These are phyloP conservation scores for Agrypnus murinus DNA, from an alignment of 2,888 invertebrate genomes.

Conservation along the genomic window DNA sequence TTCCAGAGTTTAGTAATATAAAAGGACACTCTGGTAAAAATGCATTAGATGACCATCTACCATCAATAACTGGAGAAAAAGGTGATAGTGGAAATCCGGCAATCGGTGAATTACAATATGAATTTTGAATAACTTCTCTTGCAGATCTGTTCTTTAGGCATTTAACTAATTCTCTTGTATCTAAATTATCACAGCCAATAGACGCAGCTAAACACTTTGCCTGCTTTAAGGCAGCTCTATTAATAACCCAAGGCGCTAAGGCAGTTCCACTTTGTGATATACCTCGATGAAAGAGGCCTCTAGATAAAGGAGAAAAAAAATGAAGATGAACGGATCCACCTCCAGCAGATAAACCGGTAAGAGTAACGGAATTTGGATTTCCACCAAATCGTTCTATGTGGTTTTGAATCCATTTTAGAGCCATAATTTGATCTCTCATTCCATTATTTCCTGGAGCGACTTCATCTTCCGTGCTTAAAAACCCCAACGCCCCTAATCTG, in stretches of 20 bases:
- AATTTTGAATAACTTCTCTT: conserved; percentile 72
- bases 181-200: conserved; percentile 77
- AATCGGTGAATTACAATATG: conserved; percentile 70
- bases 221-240: conserved; percentile 74
- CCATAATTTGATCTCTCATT: conserved; percentile 79
- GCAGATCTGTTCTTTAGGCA: conserved; percentile 77
- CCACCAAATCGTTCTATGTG: conserved; percentile 74
- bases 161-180: conserved; percentile 73
- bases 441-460: neutral
- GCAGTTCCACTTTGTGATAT: conserved; percentile 81
- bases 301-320: conserved; percentile 76
- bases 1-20: conserved; percentile 75
- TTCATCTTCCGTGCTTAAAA: conserved; percentile 2
- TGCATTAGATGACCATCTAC: conserved; percentile 71
- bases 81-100: neutral
- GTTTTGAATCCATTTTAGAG: conserved; percentile 77
- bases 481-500: conserved; percentile 58
- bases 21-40: conserved; percentile 81
- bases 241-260: conserved; percentile 73
- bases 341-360: conserved; percentile 81
- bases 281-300: conserved; percentile 72
- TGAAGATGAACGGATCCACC: conserved; percentile 83
- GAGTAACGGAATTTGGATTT: conserved; percentile 77
- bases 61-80: conserved; percentile 83
- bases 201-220: conserved; percentile 74